phyloP scores from a whole-genome alignment of 1,140 invertebrate genomes.

The Oryctes rhinoceros region DNA sequence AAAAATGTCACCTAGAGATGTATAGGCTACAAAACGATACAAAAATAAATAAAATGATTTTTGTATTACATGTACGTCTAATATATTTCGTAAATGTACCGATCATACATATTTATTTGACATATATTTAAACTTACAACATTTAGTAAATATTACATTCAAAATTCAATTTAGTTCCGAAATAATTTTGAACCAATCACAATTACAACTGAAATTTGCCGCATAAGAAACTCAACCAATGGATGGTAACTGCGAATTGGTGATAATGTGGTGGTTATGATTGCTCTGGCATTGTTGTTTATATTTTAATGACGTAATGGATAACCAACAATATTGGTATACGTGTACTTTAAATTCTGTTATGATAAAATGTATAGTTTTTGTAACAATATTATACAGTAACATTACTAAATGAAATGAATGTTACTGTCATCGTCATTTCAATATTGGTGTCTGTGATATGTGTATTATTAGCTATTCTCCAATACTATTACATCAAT shows the following conservation, averaged over 20 bases:
- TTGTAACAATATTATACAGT: background rate
- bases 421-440: slow-evolving; percentile 47
- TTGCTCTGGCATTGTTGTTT: background rate
- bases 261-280: background rate
- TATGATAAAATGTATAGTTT: slow-evolving; percentile 37
- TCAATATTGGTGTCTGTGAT: slow-evolving; percentile 56
- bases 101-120: too few species aligned
- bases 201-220: too few species aligned
- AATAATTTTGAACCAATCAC: too few species aligned
- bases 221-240: too few species aligned
- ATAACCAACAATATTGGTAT: slow-evolving; percentile 38
- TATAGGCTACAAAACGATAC: too few species aligned
- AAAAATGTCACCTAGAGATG: too few species aligned
- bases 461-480: slow-evolving; percentile 57
- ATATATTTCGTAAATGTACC: too few species aligned
- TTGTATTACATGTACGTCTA: too few species aligned
- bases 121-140: too few species aligned
- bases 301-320: slow-evolving; percentile 31
- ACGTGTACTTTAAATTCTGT: slow-evolving; percentile 40
- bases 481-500: slow-evolving; percentile 57
- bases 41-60: too few species aligned
- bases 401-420: slow-evolving; percentile 43
- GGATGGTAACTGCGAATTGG: background rate
- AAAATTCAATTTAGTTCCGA: too few species aligned
- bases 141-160: too few species aligned